These are phyloP conservation scores for Lophotis ruficrista DNA, from an alignment of 2,113 vertebrate species.

Conservation along the genomic window DNA sequence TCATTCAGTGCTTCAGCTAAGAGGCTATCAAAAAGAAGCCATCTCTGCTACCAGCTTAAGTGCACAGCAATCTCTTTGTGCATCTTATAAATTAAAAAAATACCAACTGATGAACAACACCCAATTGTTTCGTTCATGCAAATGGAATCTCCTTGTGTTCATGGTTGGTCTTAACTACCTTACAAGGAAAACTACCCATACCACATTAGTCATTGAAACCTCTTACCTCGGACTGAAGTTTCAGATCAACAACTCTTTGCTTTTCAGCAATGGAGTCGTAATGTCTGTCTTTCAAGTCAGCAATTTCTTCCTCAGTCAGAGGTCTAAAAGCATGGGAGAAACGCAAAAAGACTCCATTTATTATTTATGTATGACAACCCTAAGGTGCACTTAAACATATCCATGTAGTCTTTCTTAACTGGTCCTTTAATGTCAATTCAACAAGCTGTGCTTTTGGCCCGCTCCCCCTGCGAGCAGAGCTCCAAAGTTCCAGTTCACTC, in stretches of 20 bases:
- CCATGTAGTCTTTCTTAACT: background rate
- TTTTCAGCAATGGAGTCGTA: slow-evolving; percentile 90
- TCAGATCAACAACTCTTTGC: slow-evolving; percentile 86
- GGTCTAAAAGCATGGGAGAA: slow-evolving; percentile 73
- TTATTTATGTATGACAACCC: background rate
- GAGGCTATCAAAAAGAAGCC: background rate
- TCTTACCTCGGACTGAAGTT: slow-evolving; percentile 87
- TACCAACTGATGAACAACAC: background rate
- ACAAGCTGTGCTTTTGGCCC: background rate
- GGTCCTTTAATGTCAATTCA: background rate
- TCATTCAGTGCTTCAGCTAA: background rate
- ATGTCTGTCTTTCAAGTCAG: slow-evolving; percentile 84
- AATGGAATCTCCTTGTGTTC: background rate
- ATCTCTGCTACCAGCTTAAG: background rate
- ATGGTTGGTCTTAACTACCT: background rate
- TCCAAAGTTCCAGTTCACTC: background rate
- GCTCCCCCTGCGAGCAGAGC: background rate
- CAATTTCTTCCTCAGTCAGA: slow-evolving; percentile 93
- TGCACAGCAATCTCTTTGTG: background rate
- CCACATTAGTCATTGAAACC: background rate
- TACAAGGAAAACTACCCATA: background rate
- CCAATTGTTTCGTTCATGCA: accelerated
- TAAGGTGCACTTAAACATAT: background rate
- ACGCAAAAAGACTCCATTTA: background rate
- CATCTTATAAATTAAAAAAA: background rate